Evolutionary conservation across 2,797 vertebrate genomes (phyloP), one percentile per base, ranked within the genome.

Genomic region (Furcifer pardalis): DNA sequence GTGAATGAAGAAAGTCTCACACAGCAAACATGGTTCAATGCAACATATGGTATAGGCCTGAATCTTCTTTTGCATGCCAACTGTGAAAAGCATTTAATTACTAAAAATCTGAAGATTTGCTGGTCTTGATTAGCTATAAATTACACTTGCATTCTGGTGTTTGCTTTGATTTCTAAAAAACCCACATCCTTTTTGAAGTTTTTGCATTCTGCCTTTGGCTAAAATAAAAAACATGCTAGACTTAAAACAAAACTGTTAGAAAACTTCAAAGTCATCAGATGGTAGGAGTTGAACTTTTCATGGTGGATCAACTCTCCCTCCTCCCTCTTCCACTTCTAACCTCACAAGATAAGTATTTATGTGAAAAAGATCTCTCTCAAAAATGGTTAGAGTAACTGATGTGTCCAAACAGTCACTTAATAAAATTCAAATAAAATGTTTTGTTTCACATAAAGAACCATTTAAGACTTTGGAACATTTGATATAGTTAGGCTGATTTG

Each of bases 71-170:
- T 63, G 1, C 4, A 19, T 65, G 63, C 66, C 35, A 82, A 88
- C 79, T 32, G 82, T 76, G 80, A 52, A 62, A 84, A 75, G 35
- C 32, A n/a, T 84, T 84, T 84, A 88, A 73, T 78, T 86, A 77
- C 77, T 84, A 79, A 79, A 83, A 79, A 89, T 83, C 1, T 46
- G 8, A 77, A 83, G 27, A 76, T 52, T 84, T 63, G 23, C 79
- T 86, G 78, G 79, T 63, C 81, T 87, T 65, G 69, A 79, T 83
- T 80, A 37, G 32, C 4, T 82, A 49, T 75, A 59, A 86, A 73
- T 78, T 40, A 1, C 62, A 77, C 76, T n/a, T 73, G 66, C 52
- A 87, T 87, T 87, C 44, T 82, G 88, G 74, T 56, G 44, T 78
- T 84, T 84, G 40, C 32, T 69, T 77, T 81, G 65, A 81, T 68